Percentiles rank a stretch among this genome's conserved stretches.
These are phyloP conservation scores for Zophobas morio DNA, from an alignment of 1,140 invertebrate species.

Conservation along the genomic window DNA sequence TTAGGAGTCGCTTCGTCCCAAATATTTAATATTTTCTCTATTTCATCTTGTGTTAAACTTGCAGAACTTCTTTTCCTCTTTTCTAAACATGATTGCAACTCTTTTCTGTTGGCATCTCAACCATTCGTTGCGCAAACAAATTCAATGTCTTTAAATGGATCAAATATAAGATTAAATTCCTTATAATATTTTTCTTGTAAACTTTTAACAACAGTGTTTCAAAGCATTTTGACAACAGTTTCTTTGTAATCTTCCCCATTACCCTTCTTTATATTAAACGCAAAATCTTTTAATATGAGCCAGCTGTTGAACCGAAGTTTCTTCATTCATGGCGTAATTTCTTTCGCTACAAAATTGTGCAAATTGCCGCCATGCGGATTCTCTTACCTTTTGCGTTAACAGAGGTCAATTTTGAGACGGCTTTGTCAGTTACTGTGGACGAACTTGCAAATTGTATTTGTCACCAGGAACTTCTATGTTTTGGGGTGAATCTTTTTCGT, in stretches of 20 bases:
- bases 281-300: conserved; percentile 11
- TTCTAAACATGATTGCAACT: conserved; percentile 7
- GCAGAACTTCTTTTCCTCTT: conserved; percentile 23
- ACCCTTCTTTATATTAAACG: conserved; percentile 15
- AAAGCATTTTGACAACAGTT: conserved; percentile 22
- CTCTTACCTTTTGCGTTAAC: neutral
- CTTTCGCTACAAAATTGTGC: neutral
- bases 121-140: neutral
- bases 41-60: conserved; percentile 15
- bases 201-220: conserved; percentile 22
- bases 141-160: conserved; percentile 17
- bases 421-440: too few species aligned
- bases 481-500: too few species aligned
- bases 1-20: conserved; percentile 33
- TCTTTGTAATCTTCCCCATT: conserved; percentile 16
- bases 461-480: too few species aligned
- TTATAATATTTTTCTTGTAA: conserved; percentile 34
- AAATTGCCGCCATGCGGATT: neutral
- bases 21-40: neutral
- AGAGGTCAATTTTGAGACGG: too few species aligned
- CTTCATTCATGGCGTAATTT: neutral
- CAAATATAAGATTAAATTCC: conserved; percentile 14
- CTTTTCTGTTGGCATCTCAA: conserved; percentile 18
- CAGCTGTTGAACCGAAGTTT: neutral
- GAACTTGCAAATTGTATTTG: too few species aligned